Base-by-base conservation (phyloP, 2,113 vertebrate species). In the Gallinago undulata region DNA sequence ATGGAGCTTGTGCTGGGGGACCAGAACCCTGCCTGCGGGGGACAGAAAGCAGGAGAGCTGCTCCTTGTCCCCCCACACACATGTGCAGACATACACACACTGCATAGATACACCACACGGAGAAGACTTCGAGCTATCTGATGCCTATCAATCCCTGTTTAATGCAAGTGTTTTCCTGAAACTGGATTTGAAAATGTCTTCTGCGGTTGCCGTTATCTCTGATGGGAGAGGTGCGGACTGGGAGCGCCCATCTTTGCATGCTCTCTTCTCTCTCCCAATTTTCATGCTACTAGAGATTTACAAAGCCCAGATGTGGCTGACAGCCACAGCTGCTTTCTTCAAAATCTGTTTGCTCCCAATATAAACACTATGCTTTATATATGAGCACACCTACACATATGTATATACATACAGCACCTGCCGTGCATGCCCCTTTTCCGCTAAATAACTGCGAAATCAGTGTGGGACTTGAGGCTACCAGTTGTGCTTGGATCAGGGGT, bases 51-150 rank as follows among this genome's bases (percentile, higher is more conserved):
- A 27, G 62, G 39, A 57, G 3, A 28, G 11, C 7, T 73, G 9
- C 18, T 47, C 27, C 11, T n/a, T 17, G 5, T 30, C 9, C 45
- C 47, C 19, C 19, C 1, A 0, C 3, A 4, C 22, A 24, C 14
- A 22, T 18, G 19, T n/a, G 14, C 31, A 18, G 18, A 18, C 2
- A 16, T 8, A 45, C 6, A 10, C 4, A 5, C 0, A 0, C 27
- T 84, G 23, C 28, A n/a, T 4, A 10, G 7, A 2, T 15, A 7
- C 3, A 43, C 50, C 21, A 51, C 6, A 4, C 0, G 1, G 57
- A 69, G 56, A 37, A 90, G 41, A 55, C 47, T 59, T 47, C 15
- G 13, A 45, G 9, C 23, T 16, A 35, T 7, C 43, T 56, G 11
- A 3, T 66, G 16, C 3, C 17, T 35, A 35, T 11, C 8, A 57